Conservation (phyloP, 1,140 invertebrate species). For the Homarus americanus region DNA sequence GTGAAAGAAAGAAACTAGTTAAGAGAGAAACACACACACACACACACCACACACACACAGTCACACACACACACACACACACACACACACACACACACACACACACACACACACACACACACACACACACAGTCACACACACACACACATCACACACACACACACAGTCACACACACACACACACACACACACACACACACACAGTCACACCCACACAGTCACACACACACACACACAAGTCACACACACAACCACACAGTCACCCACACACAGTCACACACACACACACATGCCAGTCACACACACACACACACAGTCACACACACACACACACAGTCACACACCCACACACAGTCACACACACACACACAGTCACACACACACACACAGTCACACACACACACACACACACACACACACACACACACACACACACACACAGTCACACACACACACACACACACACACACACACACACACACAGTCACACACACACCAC, state of each 20-base stretch:
- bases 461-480: constrained; percentile 33
- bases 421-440: constrained; percentile 20
- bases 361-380: not conserved
- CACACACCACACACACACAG: too few species aligned
- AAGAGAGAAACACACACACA: too few species aligned
- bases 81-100: too few species aligned
- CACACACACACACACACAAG: not conserved
- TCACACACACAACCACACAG: constrained; percentile 31
- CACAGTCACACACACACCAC: too few species aligned
- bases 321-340: not conserved
- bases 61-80: too few species aligned
- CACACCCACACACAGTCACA: constrained; percentile 7
- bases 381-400: not conserved
- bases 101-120: too few species aligned
- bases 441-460: constrained; percentile 16
- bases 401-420: constrained; percentile 9
- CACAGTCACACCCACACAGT: not conserved
- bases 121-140: too few species aligned
- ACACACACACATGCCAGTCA: not conserved
- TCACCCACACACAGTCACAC: constrained; percentile 16
- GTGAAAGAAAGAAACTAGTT: too few species aligned
- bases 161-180: too few species aligned
- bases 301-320: constrained; percentile 2
- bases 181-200: not conserved
- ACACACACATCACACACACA: too few species aligned